These are phyloP conservation scores for Orestias chungarensis DNA, from an alignment of 2,797 vertebrate species.

Conservation along the genomic window DNA sequence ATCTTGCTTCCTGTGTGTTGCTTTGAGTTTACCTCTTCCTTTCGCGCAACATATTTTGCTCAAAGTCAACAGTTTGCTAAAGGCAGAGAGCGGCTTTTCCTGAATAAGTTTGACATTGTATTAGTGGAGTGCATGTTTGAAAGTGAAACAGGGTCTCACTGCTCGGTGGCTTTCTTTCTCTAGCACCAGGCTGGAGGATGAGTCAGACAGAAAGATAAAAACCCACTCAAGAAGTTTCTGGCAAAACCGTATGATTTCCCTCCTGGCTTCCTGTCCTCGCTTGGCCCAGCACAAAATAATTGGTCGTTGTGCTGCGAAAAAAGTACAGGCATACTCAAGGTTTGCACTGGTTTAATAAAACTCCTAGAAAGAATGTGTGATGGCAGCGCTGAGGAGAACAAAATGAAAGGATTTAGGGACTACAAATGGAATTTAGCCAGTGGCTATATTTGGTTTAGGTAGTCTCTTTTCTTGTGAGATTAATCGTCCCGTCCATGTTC, in stretches of 20 bases:
- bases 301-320: constrained; percentile 26
- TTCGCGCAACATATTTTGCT: not conserved
- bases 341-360: constrained; percentile 19
- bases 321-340: constrained; percentile 2
- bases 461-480: not conserved
- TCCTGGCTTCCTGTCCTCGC: constrained; percentile 42
- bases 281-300: constrained; percentile 35
- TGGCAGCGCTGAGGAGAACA: not conserved
- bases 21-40: not conserved
- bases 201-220: constrained; percentile 47
- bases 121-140: not conserved
- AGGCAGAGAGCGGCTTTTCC: not conserved
- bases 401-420: not conserved
- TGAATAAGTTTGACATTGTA: constrained; percentile 14
- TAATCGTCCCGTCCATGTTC: not conserved
- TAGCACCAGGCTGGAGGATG: constrained; percentile 30
- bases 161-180: constrained; percentile 15
- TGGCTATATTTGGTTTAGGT: constrained; percentile 3
- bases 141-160: constrained; percentile 5
- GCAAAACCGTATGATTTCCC: constrained; percentile 59
- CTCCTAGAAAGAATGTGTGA: constrained; percentile 12
- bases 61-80: not conserved
- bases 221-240: constrained; percentile 47
- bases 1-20: not conserved
- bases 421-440: not conserved